A percentile compares a stretch with the other conserved stretches of the same genome.
Evolutionary conservation across 2,888 invertebrate species (phyloP).

Genomic region (Catocala sponsa): DNA sequence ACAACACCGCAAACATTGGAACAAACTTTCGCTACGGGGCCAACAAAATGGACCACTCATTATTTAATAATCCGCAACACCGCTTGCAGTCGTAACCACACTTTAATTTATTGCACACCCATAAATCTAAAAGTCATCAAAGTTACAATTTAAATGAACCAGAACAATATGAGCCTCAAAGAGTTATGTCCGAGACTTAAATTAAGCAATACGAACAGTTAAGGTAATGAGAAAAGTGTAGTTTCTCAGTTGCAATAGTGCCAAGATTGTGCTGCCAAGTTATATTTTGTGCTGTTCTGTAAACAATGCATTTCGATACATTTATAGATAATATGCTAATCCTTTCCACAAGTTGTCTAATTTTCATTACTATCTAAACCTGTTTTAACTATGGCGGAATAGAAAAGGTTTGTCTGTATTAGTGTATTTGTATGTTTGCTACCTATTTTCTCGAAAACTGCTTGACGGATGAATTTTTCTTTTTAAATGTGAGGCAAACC

Average conservation of each 20-base stretch:
- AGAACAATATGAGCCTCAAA: not conserved
- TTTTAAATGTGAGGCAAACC: no score
- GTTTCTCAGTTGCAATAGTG: constrained; percentile 7
- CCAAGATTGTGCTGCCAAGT: constrained; percentile 33
- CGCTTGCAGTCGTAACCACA: no score
- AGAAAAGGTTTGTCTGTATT: not conserved
- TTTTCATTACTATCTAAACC: constrained; percentile 46
- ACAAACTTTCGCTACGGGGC: no score
- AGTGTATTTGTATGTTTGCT: not conserved
- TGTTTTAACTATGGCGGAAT: constrained; percentile 27
- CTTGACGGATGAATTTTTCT: no score
- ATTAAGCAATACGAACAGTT: constrained; percentile 12
- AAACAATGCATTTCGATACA: constrained; percentile 46
- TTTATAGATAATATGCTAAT: constrained; percentile 47
- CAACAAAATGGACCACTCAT: no score
- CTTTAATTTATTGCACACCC: not conserved
- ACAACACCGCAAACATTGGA: no score
- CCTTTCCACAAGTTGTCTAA: constrained; percentile 37
- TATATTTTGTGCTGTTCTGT: constrained; percentile 25
- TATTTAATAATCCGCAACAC: no score
- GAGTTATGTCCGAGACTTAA: constrained; percentile 12
- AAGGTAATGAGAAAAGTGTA: no score
- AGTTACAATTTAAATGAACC: constrained; percentile 3
- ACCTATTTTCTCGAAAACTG: no score
- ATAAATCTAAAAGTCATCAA: constrained; percentile 7